A percentile compares a stretch with the other conserved stretches of the same genome.
Evolutionary conservation across 2,797 vertebrate genomes (phyloP).

Genomic region (Danio albolineatus): DNA sequence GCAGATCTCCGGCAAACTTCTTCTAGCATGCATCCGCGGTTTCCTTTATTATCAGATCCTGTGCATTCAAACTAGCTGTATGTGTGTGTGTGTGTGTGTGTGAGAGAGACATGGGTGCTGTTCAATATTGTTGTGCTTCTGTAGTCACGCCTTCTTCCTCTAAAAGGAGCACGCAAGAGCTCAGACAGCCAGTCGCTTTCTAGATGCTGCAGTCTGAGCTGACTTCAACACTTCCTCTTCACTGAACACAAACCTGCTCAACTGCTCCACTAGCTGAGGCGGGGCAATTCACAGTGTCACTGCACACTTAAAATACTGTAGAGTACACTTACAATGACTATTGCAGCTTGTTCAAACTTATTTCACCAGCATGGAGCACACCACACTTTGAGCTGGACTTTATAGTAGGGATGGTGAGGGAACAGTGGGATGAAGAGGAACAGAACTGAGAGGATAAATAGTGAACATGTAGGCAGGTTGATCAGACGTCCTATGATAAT

Average conservation of each 20-base stretch:
- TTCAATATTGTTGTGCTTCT: constrained; percentile 49
- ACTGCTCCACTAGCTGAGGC: background rate
- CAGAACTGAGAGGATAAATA: too few species aligned
- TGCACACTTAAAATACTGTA: background rate
- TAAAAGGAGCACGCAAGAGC: constrained; percentile 29
- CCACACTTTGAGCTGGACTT: too few species aligned
- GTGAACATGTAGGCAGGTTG: too few species aligned
- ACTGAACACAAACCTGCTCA: background rate
- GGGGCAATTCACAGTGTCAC: background rate
- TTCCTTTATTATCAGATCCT: constrained; percentile 72
- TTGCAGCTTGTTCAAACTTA: too few species aligned
- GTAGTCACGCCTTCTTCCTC: constrained; percentile 62
- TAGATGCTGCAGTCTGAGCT: constrained; percentile 7
- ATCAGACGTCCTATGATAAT: too few species aligned
- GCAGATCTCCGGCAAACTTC: constrained; percentile 30
- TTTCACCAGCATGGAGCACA: too few species aligned
- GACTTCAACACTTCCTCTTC: constrained; percentile 5
- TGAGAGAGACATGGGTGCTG: constrained; percentile 36
- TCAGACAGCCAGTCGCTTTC: constrained; percentile 16
- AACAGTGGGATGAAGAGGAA: too few species aligned
- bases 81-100: too few species aligned
- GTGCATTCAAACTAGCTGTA: background rate
- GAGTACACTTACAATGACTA: too few species aligned
- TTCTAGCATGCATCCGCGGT: constrained; percentile 35
- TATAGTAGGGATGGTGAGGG: too few species aligned